A percentile compares a stretch with the other conserved stretches of the same genome.
Evolutionary conservation across 2,797 vertebrate genomes (phyloP).

Genomic region (Acridotheres tristis): DNA sequence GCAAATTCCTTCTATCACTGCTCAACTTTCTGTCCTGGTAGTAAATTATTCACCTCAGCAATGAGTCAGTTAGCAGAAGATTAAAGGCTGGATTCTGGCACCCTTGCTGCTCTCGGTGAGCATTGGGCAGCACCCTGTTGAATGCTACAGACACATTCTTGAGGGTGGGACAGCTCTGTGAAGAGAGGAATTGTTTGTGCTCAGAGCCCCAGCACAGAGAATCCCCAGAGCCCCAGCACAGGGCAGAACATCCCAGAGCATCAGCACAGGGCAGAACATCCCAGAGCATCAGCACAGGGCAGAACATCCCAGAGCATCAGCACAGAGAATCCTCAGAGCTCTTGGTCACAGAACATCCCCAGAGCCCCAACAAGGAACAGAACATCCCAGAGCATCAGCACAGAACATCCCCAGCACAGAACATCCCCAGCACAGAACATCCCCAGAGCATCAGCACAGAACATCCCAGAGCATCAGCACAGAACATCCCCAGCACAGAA

Average conservation of each 20-base stretch:
- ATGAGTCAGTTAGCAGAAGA: constrained; percentile 16
- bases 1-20: constrained; percentile 48
- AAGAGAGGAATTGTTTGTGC: not conserved
- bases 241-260: too few relatives aligned
- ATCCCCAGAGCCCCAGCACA: too few relatives aligned
- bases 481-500: too few relatives aligned
- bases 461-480: too few relatives aligned
- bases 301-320: too few relatives aligned
- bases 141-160: not conserved
- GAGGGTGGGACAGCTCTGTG: not conserved
- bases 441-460: not conserved
- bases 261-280: too few relatives aligned
- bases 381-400: not conserved
- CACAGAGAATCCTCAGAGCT: too few relatives aligned
- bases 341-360: too few relatives aligned
- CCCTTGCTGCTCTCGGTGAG: not conserved
- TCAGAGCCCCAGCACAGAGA: not conserved
- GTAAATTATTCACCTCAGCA: constrained; percentile 53
- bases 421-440: too few relatives aligned
- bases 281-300: too few relatives aligned
- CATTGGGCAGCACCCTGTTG: not conserved
- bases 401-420: not conserved
- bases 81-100: constrained; percentile 11
- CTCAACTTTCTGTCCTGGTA: not conserved
- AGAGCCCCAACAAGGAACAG: too few relatives aligned